Evolutionary conservation across 2,888 invertebrate species (phyloP).

Genomic region (Corythucha ciliata): DNA sequence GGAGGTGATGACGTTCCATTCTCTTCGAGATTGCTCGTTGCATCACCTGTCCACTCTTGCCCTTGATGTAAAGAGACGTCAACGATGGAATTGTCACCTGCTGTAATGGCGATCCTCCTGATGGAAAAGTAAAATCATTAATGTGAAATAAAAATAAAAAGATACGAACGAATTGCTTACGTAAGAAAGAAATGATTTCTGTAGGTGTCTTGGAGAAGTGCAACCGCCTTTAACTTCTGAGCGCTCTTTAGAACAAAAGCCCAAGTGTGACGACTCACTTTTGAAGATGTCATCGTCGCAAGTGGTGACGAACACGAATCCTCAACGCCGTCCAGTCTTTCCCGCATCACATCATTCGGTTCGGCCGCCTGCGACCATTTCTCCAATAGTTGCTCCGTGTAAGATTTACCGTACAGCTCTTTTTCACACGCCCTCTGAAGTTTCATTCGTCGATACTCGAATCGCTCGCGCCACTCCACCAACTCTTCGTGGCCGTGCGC

Average conservation of each 20-base stretch:
- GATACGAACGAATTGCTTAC: constrained; percentile 38
- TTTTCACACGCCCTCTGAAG: constrained; percentile 56
- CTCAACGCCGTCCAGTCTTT: constrained; percentile 51
- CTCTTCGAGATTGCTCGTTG: constrained; percentile 23
- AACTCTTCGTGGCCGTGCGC: constrained; percentile 64
- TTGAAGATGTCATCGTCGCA: constrained; percentile 52
- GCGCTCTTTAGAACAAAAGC: constrained; percentile 49
- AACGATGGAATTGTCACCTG: constrained; percentile 32
- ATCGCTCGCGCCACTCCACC: constrained; percentile 62
- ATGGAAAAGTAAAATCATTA: constrained; percentile 1
- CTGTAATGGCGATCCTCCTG: not conserved
- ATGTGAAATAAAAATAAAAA: not conserved
- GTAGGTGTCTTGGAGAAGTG: constrained; percentile 59
- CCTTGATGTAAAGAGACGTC: constrained; percentile 45
- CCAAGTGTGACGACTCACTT: constrained; percentile 53
- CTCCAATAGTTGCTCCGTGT: constrained; percentile 56
- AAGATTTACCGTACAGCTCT: constrained; percentile 52
- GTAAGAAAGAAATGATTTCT: constrained; percentile 56
- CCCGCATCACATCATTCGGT: constrained; percentile 54
- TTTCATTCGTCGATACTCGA: constrained; percentile 56
- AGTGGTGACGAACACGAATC: constrained; percentile 51
- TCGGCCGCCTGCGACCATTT: constrained; percentile 51
- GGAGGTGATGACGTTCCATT: constrained; percentile 19
- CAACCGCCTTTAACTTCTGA: constrained; percentile 51
- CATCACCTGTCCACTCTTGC: constrained; percentile 44